Base-by-base conservation (phyloP, 2,888 invertebrate species). In the Synanthedon myopaeformis region DNA sequence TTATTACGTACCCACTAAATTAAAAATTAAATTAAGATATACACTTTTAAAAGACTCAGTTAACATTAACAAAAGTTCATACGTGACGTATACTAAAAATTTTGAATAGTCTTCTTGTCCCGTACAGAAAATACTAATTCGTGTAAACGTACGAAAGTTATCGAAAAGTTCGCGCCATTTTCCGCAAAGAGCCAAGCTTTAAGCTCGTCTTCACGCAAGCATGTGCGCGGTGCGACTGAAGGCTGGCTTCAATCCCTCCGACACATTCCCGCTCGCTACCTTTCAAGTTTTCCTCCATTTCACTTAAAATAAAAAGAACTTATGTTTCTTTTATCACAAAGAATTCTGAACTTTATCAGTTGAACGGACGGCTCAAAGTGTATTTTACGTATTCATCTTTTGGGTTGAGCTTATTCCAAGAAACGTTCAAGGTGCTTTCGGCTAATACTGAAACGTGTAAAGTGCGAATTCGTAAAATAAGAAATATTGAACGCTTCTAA, bases 201-300 rank as follows among this genome's bases (percentile, higher is more conserved):
- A 64, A 59, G 64, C 61, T 61, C 69, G 76, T 73, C 76, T 72
- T 64, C 74, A 71, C 82, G 75, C 75, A 69, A 69, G 69, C 74
- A 79, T 77, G 71, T 73, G 76, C 85, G 84, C 81, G 79, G 76
- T 64, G 74, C 78, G 71, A 87, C 86, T 87, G 79, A 82, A 82
- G 66, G 69, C 74, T 72, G 71, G 71, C 73, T 76, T 70, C 72
- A 67, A 67, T 64, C 72, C 72, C 70, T 74, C 72, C 76, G 75
- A 75, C 79, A 78, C 74, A 71, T 79, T 78, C 77, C 72, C 70
- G 76, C 73, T 82, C 70, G 74, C 77, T 80, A 79, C 80, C 74
- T 82, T 79, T 75, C 74, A 82, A 85, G 82, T 84, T 86, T 84
- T 76, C 76, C 70, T 64, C 59, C 42, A 51, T 57, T 54, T 52